Conservation (phyloP, 2,888 invertebrate species). For the Agrotis puta region DNA sequence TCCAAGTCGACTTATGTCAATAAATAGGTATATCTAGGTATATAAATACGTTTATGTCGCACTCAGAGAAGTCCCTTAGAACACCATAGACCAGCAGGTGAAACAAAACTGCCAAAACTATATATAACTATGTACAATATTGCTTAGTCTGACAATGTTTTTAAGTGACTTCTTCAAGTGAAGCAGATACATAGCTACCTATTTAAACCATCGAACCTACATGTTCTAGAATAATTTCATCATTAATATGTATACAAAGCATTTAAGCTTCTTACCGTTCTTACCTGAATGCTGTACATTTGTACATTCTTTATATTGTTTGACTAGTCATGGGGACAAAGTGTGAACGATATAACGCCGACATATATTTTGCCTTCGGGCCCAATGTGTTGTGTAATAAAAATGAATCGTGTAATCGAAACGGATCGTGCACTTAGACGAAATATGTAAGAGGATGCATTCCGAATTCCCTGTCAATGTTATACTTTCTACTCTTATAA, state of each 20-base stretch:
- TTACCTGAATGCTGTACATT: neutral
- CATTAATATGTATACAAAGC: no score
- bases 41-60: neutral
- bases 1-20: neutral
- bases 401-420: no score
- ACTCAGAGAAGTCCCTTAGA: neutral
- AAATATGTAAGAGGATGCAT: neutral
- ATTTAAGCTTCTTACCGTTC: no score
- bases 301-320: neutral
- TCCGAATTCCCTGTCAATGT: neutral
- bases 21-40: neutral
- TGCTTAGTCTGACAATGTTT: neutral
- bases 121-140: neutral
- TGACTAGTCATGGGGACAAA: neutral
- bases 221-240: no score
- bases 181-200: no score
- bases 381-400: neutral
- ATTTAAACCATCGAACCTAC: no score
- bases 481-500: conserved; percentile 2
- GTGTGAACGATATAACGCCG: neutral
- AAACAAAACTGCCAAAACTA: neutral
- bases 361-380: neutral
- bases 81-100: neutral
- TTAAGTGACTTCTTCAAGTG: neutral
- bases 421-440: neutral